Evolutionary conservation across 2,113 vertebrate species (phyloP).

Genomic region (Pelecanoides urinatrix): DNA sequence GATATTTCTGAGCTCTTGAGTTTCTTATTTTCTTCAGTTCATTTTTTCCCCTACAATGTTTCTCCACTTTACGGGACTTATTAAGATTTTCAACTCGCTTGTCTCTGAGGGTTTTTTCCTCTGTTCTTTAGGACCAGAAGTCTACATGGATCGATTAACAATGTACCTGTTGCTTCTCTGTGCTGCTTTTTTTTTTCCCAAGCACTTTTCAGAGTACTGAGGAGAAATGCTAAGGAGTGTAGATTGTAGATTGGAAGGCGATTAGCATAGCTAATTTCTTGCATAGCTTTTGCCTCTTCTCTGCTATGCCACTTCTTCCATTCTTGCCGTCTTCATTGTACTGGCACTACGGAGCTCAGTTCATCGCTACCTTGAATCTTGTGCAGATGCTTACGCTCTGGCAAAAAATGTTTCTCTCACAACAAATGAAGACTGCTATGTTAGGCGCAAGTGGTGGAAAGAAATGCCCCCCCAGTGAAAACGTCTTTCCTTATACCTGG

Average conservation of each 20-base stretch:
- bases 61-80: not conserved
- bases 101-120: not conserved
- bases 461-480: not conserved
- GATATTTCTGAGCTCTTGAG: not conserved
- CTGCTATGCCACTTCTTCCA: not conserved
- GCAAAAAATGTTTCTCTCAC: not conserved
- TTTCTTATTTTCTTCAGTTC: not conserved
- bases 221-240: not conserved
- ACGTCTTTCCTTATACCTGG: not conserved
- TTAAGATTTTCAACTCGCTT: not conserved
- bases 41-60: not conserved
- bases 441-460: not conserved
- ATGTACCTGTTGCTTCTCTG: not conserved
- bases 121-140: not conserved
- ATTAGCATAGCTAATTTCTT: not conserved
- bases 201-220: not conserved
- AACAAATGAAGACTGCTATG: not conserved
- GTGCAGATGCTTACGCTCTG: not conserved
- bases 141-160: not conserved
- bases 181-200: not conserved
- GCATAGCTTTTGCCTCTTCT: not conserved
- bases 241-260: rapidly evolving
- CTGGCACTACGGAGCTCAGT: not conserved
- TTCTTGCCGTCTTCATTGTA: not conserved
- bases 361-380: not conserved